Evolutionary conservation across 2,113 vertebrate species (phyloP), one percentile per base, ranked within the genome.

Genomic region (Mohoua ochrocephala): DNA sequence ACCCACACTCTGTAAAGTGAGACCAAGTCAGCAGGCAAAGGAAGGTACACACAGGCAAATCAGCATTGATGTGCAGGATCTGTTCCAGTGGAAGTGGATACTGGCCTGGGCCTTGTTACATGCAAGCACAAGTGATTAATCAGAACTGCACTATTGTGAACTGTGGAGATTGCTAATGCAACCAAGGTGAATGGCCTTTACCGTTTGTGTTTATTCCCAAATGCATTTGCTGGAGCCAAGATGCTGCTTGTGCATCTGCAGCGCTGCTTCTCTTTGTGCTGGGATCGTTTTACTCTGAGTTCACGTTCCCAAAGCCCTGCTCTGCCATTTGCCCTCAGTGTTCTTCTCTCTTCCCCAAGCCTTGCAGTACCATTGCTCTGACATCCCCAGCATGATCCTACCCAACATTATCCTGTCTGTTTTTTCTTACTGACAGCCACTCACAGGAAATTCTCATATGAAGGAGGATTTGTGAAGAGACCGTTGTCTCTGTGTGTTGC

Each of bases 381-480:
- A 71, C 26, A 76, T 87, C 27, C 23, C n/a, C 39, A 61, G 56
- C 17, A 49, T 67, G 37, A 90, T 79, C 57, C 31, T 41, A 89
- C 7, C 31, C 11, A 0, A 50, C n/a, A 63, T 81, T 61, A 70
- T 31, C 35, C 37, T 84, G 69, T 10, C 59, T 85, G 56, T 17
- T 76, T 81, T 83, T 65, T 79, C 52, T 78, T 57, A 67, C 67
- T 73, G 64, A 83, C 74, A 83, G 56, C 71, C 68, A 92, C 45
- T 95, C 81, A 56, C 47, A 94, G 60, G 71, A 93, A 94, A 92
- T 94, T 95, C 86, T 96, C 88, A 89, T 74, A 83, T 86, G 91
- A 94, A 97, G 93, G 93, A 95, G 85, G 83, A 95, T 90, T 84
- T 95, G 94, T 91, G 93, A 95, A 93, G 81, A 94, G 69, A 50